Base-by-base conservation (phyloP, 2,797 vertebrate species). In the Mareca penelope region DNA sequence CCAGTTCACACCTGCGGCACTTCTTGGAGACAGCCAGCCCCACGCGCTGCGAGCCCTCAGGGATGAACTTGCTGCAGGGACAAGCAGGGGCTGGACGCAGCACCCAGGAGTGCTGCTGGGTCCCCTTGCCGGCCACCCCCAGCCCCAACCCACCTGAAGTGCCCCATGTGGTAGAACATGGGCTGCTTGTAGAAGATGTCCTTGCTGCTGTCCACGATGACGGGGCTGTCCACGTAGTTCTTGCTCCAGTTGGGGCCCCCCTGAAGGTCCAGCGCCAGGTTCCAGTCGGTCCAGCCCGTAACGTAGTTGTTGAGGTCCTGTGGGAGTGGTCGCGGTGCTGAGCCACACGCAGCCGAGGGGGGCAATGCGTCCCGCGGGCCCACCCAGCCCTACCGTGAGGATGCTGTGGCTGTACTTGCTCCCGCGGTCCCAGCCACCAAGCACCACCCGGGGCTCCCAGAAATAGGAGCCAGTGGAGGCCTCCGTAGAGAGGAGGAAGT, bases 271-370 rank as follows among this genome's bases (percentile, higher is more conserved):
- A 99, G 90, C 1, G 98, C 99, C 48, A 99, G 95, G 96, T 99
- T 99, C 99, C 99, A 99, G 97, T 99, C 99, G 0, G 98, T 99
- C 99, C 99, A 99, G 29, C 99, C 99, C 0, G 97, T 98, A 72
- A 99, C 98, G 1, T 98, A 98, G 96, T 99, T 97, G 94, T 99
- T 99, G 67, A 99, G 97, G 93, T 99, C 98, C 99, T 99, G 91
- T 4, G 0, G 67, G 59, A 50, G 31, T 65, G 78, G 17, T 7
- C 59, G 17, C 2, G 15, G 75, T 1, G 3, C 37, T 93, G 84
- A 95, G 93, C 42, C 0, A 0, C 0, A 1, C n/a, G 12, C n/a
- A n/a, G 35, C 40, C 3, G 0, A 1, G 53, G 13, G n/a, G 39
- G 35, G 37, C 4, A 0, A 28, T 0, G 1, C 2, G 1, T 8